These are phyloP conservation scores for Toxotes chatareus DNA, from an alignment of 2,113 vertebrate genomes.

Conservation along the genomic window DNA sequence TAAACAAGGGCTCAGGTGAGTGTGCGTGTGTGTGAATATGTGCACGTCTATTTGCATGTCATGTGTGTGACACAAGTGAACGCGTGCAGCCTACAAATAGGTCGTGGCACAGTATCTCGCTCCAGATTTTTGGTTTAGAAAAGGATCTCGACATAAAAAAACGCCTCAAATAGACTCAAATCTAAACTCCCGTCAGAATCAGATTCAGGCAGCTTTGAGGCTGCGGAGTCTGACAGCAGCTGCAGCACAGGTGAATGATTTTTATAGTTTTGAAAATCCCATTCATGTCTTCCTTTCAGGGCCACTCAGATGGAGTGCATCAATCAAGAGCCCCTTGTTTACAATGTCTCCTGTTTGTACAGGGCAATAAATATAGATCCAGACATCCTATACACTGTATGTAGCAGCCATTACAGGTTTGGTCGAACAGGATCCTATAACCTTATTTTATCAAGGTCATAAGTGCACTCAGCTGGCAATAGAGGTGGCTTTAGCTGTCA, in stretches of 20 bases:
- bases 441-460: not conserved
- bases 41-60: not conserved
- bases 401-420: not conserved
- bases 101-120: slow-evolving; percentile 11
- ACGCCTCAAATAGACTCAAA: not conserved
- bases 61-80: not conserved
- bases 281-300: not conserved
- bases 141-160: not conserved
- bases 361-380: not conserved
- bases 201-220: not conserved
- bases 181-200: not conserved
- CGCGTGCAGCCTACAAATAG: slow-evolving; percentile 15
- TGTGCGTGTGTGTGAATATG: not conserved
- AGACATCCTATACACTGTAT: not conserved
- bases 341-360: not conserved
- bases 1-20: slow-evolving; percentile 27
- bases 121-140: slow-evolving; percentile 25
- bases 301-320: not conserved
- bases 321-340: slow-evolving; percentile 9
- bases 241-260: not conserved
- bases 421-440: not conserved
- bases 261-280: not conserved
- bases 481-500: not conserved
- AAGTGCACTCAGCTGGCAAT: not conserved
- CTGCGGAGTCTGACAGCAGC: not conserved